phyloP scores from a whole-genome alignment of 2,888 invertebrate genomes.

The Orthosia incerta region DNA sequence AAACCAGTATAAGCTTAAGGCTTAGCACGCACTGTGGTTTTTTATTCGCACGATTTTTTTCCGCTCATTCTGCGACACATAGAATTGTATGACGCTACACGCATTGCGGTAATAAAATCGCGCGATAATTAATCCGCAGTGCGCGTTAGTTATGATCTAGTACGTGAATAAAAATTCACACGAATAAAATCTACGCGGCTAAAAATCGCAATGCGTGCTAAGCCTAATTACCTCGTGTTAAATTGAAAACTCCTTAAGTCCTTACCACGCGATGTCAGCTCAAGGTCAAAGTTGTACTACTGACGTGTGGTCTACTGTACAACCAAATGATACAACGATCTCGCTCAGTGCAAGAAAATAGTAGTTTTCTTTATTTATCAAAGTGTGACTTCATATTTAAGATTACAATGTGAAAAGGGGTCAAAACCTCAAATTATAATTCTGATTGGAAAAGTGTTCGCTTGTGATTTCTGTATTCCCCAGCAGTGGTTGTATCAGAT shows the following conservation, averaged over 20 bases:
- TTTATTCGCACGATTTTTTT: too few species aligned
- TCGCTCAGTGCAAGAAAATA: conserved; percentile 10
- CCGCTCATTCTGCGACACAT: too few species aligned
- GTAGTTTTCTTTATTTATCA: background rate
- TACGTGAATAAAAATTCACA: too few species aligned
- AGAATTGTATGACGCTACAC: too few species aligned
- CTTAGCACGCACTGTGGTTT: too few species aligned
- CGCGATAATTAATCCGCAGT: too few species aligned
- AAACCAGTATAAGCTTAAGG: background rate
- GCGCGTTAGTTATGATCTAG: too few species aligned
- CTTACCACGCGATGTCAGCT: background rate
- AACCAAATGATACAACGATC: background rate
- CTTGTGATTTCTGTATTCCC: conserved; percentile 4
- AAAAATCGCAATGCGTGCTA: too few species aligned
- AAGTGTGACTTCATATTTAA: conserved; percentile 8
- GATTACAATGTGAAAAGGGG: conserved; percentile 19
- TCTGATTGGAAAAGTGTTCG: background rate
- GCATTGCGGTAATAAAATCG: too few species aligned
- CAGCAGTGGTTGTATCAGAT: conserved; percentile 21
- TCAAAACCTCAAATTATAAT: conserved; percentile 21
- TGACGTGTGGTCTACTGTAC: background rate
- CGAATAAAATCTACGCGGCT: too few species aligned
- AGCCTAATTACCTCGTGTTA: too few species aligned
- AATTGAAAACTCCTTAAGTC: background rate
- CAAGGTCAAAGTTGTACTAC: background rate